Conservation (phyloP, 2,113 vertebrate species). For the Spilogale gracilis region DNA sequence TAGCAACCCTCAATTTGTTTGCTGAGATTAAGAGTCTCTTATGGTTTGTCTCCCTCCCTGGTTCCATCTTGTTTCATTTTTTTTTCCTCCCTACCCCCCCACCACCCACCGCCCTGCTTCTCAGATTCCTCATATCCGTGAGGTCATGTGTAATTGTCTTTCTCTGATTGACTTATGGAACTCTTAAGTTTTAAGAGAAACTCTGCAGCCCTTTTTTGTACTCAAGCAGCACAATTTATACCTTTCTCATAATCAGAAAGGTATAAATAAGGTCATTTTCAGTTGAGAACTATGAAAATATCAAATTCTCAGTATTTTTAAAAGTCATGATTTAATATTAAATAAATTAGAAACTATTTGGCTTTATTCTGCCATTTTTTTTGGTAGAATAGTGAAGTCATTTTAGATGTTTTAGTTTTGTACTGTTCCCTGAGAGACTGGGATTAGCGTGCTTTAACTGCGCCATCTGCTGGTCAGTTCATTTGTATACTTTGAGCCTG, state of each 20-base stretch:
- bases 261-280: constrained; percentile 33
- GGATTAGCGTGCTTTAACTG: constrained; percentile 20
- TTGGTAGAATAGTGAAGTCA: not conserved
- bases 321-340: constrained; percentile 1
- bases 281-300: not conserved
- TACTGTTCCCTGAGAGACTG: not conserved
- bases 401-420: not conserved
- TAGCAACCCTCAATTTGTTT: too few species aligned
- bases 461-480: constrained; percentile 85
- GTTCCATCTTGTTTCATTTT: too few species aligned
- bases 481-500: not conserved
- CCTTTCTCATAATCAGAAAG: constrained; percentile 9
- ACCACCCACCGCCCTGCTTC: too few species aligned
- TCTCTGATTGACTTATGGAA: not conserved
- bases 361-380: not conserved
- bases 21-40: too few species aligned
- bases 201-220: not conserved
- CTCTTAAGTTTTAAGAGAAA: constrained; percentile 9
- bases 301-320: constrained; percentile 18
- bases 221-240: not conserved
- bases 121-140: too few species aligned
- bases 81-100: too few species aligned
- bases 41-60: too few species aligned
- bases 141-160: too few species aligned
- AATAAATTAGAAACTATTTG: not conserved